phyloP scores from a whole-genome alignment of 2,113 vertebrate genomes.

The Chaetodon auriga region DNA sequence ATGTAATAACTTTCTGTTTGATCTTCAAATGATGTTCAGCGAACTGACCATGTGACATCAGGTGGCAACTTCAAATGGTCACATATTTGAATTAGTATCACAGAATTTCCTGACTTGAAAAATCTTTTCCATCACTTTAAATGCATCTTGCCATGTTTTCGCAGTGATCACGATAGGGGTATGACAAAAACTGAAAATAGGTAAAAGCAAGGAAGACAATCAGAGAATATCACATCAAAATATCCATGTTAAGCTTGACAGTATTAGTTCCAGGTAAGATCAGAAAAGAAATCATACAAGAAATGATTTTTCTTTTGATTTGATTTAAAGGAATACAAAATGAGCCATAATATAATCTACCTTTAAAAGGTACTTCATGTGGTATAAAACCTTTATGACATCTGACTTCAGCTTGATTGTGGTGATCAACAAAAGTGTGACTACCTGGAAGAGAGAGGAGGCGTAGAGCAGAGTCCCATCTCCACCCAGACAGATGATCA shows the following conservation, averaged over 20 bases:
- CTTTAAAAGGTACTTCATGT: neutral
- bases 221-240: neutral
- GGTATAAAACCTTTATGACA: neutral
- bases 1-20: neutral
- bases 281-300: neutral
- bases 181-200: no score
- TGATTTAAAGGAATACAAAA: neutral
- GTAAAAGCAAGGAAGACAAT: neutral
- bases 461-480: conserved; percentile 89
- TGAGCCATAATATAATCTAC: neutral
- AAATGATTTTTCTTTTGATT: neutral
- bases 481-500: conserved; percentile 88
- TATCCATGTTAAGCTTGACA: neutral
- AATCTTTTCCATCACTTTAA: no score
- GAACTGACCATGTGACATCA: neutral
- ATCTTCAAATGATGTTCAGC: neutral
- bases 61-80: neutral
- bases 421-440: neutral
- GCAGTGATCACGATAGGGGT: no score
- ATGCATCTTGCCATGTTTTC: no score
- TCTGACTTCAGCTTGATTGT: neutral
- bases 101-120: neutral
- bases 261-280: neutral
- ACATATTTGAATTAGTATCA: neutral
- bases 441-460: conserved; percentile 88